These are phyloP conservation scores for Psylliodes chrysocephalus DNA, from an alignment of 2,888 invertebrate genomes.

Conservation along the genomic window DNA sequence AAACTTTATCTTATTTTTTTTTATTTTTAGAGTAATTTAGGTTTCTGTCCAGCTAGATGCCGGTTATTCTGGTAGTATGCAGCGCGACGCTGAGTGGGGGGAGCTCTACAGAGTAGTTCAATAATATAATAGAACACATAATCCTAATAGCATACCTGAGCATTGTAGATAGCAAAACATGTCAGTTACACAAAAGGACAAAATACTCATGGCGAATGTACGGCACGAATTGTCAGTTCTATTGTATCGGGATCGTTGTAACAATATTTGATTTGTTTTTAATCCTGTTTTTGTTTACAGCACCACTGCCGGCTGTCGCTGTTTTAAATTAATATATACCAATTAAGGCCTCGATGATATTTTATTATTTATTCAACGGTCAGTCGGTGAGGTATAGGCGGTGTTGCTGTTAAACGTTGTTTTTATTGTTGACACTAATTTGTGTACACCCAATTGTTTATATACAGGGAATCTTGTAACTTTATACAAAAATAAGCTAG, in stretches of 20 bases:
- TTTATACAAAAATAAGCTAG: no score
- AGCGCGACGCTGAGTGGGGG: conserved; percentile 22
- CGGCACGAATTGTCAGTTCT: conserved; percentile 44
- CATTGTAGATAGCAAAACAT: conserved; percentile 47
- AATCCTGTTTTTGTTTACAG: conserved; percentile 55
- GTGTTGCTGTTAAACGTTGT: no score
- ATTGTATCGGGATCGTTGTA: conserved; percentile 52
- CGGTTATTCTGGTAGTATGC: not conserved
- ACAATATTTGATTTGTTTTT: conserved; percentile 56
- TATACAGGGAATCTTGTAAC: no score
- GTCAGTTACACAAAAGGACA: conserved; percentile 47
- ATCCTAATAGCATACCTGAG: conserved; percentile 49
- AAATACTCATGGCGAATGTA: conserved; percentile 42
- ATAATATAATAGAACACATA: conserved; percentile 48
- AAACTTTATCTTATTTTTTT: no score
- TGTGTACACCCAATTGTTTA: no score
- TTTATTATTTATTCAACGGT: no score
- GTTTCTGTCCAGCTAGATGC: not conserved
- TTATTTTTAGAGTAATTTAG: no score
- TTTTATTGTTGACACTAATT: no score
- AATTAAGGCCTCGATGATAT: no score
- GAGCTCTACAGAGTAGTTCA: conserved; percentile 40
- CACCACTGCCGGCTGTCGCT: conserved; percentile 13
- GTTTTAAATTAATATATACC: conserved; percentile 9
- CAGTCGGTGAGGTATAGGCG: no score